phyloP scores from a whole-genome alignment of 2,888 invertebrate species.

The Andrena haemorrhoa region DNA sequence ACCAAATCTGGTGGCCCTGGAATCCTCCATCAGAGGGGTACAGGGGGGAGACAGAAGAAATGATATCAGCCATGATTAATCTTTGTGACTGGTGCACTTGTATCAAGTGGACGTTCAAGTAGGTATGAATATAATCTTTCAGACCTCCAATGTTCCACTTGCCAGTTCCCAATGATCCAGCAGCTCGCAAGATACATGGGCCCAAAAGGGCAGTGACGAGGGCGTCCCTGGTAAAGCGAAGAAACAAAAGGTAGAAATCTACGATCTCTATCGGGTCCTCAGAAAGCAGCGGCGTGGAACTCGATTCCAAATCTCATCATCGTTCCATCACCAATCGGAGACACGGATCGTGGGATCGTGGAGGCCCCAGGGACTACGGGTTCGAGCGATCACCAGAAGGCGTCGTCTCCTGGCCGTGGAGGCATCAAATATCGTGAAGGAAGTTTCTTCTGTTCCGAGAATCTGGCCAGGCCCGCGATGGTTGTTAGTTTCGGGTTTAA shows the following conservation, averaged over 20 bases:
- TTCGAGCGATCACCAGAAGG: constrained; percentile 56
- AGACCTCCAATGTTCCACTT: neutral
- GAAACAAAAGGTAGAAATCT: constrained; percentile 69
- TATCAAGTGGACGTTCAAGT: neutral
- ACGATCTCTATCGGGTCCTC: constrained; percentile 77
- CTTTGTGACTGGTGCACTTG: neutral
- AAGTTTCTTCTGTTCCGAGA: constrained; percentile 79
- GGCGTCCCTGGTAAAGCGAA: constrained; percentile 22
- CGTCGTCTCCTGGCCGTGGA: constrained; percentile 42
- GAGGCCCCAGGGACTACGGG: constrained; percentile 32
- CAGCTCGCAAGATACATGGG: neutral
- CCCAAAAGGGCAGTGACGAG: neutral
- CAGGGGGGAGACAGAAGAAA: neutral
- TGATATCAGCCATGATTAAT: constrained; percentile 3
- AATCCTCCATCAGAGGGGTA: constrained; percentile 1
- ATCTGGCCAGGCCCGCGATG: constrained; percentile 71
- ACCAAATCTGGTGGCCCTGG: constrained; percentile 25
- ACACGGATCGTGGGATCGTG: constrained; percentile 56
- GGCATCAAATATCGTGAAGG: constrained; percentile 76
- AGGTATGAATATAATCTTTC: neutral
- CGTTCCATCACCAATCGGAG: constrained; percentile 66
- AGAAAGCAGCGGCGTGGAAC: constrained; percentile 72
- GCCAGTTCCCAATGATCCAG: neutral
- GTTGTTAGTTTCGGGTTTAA: constrained; percentile 81
- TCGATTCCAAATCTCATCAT: constrained; percentile 75